These are phyloP conservation scores for Pygathrix nemaeus DNA, from an alignment of 2,113 vertebrate species.

Conservation along the genomic window DNA sequence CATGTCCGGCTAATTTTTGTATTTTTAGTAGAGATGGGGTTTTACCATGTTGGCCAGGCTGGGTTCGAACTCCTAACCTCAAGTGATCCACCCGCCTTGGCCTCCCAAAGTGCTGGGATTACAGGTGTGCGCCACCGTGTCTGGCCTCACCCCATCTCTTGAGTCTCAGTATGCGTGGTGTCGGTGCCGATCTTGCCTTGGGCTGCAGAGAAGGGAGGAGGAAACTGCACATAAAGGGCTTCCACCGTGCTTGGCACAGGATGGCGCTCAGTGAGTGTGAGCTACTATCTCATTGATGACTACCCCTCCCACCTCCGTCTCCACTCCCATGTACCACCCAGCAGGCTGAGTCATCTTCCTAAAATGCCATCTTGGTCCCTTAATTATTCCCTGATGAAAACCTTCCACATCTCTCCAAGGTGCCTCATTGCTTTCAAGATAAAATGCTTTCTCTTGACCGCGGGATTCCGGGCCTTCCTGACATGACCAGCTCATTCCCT, in stretches of 20 bases:
- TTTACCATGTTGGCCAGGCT: no score
- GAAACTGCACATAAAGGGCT: neutral
- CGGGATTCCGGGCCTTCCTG: neutral
- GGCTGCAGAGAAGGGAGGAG: neutral
- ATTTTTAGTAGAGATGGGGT: no score
- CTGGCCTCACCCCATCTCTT: neutral
- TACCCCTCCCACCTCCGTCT: neutral
- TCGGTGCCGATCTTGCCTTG: neutral
- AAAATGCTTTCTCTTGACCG: neutral
- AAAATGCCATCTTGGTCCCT: neutral
- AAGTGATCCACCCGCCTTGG: accelerated
- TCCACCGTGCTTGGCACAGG: neutral
- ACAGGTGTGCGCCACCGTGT: no score
- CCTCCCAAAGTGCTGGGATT: no score
- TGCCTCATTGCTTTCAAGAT: neutral
- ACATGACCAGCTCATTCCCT: neutral
- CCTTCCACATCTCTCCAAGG: neutral
- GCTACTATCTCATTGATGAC: neutral
- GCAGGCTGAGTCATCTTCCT: neutral
- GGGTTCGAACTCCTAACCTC: no score
- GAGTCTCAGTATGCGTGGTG: neutral
- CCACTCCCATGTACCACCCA: neutral
- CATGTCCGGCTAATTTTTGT: no score
- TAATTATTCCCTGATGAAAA: neutral
- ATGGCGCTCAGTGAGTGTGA: accelerated